Percentiles rank a stretch among this genome's conserved stretches.
Conservation (phyloP, 2,797 vertebrate genomes). For the Pagetopsis macropterus region DNA sequence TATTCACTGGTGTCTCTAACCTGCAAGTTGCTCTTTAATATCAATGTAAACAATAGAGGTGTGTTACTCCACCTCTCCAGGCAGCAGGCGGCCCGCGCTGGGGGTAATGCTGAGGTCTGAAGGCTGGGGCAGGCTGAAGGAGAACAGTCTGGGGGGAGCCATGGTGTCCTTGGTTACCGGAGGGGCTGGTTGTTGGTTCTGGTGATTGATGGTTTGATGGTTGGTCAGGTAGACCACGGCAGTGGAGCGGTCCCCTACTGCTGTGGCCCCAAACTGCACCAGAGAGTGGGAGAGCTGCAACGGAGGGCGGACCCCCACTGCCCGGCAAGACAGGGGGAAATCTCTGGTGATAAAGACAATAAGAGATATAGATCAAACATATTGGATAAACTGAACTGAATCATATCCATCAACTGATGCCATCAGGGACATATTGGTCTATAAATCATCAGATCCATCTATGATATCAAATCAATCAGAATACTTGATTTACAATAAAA, state of each 20-base stretch:
- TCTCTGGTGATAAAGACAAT: slow-evolving; percentile 77
- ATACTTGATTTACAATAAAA: too few species aligned
- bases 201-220: slow-evolving; percentile 66
- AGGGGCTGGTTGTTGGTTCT: slow-evolving; percentile 67
- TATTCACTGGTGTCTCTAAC: too few species aligned
- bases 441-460: neutral
- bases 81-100: slow-evolving; percentile 84
- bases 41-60: slow-evolving; percentile 8
- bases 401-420: neutral
- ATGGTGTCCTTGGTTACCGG: slow-evolving; percentile 46
- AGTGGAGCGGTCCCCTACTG: slow-evolving; percentile 82
- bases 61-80: slow-evolving; percentile 86
- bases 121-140: slow-evolving; percentile 82
- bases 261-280: slow-evolving; percentile 89
- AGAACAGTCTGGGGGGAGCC: slow-evolving; percentile 83
- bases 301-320: slow-evolving; percentile 85
- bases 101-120: slow-evolving; percentile 87
- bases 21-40: neutral
- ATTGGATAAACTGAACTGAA: neutral
- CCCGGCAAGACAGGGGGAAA: slow-evolving; percentile 88
- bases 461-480: neutral
- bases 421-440: neutral
- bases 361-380: neutral
- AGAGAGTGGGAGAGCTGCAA: slow-evolving; percentile 90
- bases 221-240: slow-evolving; percentile 84